phyloP scores from a whole-genome alignment of 53 echinoderm and acorn worm species.

The Mesocentrotus franciscanus region DNA sequence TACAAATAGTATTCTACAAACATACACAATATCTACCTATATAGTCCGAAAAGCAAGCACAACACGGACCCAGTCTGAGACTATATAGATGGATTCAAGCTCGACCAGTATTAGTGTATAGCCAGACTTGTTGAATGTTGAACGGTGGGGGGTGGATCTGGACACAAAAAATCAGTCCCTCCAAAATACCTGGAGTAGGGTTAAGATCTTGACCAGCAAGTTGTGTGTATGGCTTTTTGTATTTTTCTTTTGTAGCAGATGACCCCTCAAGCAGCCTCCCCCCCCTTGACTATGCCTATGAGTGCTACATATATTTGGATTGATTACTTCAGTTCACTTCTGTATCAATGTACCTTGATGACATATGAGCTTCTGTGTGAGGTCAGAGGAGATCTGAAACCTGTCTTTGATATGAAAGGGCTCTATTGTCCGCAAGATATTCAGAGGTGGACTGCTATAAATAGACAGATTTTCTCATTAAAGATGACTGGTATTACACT shows the following conservation, averaged over 20 bases:
- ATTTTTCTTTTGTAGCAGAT: too few species aligned
- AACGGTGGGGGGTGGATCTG: too few species aligned
- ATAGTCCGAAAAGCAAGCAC: background rate
- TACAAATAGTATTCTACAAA: too few species aligned
- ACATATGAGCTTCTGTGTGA: background rate
- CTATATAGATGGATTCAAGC: background rate
- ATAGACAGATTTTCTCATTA: background rate
- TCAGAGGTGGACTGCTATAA: background rate
- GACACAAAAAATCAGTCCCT: too few species aligned
- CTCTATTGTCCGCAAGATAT: constrained; percentile 3
- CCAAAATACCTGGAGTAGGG: too few species aligned
- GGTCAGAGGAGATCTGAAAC: background rate
- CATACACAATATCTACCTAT: background rate
- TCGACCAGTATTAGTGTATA: background rate
- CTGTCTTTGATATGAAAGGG: background rate
- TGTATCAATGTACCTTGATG: background rate
- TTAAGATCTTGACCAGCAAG: too few species aligned
- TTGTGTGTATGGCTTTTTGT: too few species aligned
- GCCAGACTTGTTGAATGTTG: too few species aligned
- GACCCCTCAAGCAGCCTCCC: too few species aligned
- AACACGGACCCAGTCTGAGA: background rate
- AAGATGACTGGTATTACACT: background rate
- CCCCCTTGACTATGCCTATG: background rate
- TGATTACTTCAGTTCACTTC: background rate
- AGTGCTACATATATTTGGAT: background rate